Percentiles rank a stretch among this genome's conserved stretches.
phyloP scores from a whole-genome alignment of 1,140 invertebrate genomes.

The Alviniconcha marisindica region DNA sequence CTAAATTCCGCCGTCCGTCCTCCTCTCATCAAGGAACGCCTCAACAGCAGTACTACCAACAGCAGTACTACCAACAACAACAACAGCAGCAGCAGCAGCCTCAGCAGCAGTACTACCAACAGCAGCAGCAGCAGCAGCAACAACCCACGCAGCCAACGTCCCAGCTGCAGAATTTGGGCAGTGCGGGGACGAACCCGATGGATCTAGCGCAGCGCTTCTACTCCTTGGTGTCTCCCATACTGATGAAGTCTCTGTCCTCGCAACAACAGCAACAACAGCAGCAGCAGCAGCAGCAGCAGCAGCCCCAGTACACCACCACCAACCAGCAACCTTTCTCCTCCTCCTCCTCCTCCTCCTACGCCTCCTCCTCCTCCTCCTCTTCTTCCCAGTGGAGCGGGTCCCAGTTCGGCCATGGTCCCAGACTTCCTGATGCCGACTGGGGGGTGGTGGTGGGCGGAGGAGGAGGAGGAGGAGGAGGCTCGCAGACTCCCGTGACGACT shows the following conservation, averaged over 20 bases:
- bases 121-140: background rate
- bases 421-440: background rate
- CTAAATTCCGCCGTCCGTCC: background rate
- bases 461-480: no score
- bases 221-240: background rate
- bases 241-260: background rate
- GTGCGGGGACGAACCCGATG: background rate
- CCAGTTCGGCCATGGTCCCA: no score
- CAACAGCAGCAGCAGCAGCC: background rate
- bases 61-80: background rate
- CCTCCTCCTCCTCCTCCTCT: no score
- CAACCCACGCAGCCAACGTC: background rate
- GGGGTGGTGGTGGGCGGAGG: background rate
- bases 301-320: no score
- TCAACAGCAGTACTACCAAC: background rate
- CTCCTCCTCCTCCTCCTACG: background rate
- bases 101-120: background rate
- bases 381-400: no score
- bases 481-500: no score
- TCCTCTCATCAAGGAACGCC: background rate
- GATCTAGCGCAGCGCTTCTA: background rate
- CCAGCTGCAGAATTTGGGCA: background rate
- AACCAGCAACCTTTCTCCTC: background rate
- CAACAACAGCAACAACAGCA: background rate
- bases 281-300: background rate